Conservation (phyloP, 2,888 invertebrate species). For the Phalangium opilio region DNA sequence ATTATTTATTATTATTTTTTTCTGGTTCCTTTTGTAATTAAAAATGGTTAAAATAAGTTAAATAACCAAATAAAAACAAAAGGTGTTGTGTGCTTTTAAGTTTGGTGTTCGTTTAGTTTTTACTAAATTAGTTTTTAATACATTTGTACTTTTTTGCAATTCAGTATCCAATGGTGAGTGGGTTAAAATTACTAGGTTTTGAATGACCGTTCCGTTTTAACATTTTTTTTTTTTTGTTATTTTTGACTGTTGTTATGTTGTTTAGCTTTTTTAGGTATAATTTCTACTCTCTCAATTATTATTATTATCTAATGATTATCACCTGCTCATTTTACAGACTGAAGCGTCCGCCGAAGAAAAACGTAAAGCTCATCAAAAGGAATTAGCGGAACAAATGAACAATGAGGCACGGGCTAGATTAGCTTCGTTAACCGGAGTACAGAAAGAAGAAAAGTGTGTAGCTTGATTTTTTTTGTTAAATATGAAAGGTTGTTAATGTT, state of each 20-base stretch:
- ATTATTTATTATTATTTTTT: no score
- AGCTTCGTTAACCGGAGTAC: slow-evolving; percentile 50
- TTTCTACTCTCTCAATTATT: background rate
- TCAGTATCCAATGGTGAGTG: no score
- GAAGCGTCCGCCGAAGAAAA: slow-evolving; percentile 96
- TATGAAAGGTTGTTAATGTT: background rate
- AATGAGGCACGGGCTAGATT: slow-evolving; percentile 82
- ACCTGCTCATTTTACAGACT: slow-evolving; percentile 37
- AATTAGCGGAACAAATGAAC: slow-evolving; percentile 75
- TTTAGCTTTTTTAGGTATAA: background rate
- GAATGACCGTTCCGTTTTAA: background rate
- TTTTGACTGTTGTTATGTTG: slow-evolving; percentile 1
- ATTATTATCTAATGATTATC: background rate
- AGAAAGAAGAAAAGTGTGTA: slow-evolving; percentile 46
- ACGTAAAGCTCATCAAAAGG: slow-evolving; percentile 88
- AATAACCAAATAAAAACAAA: no score
- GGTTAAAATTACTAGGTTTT: background rate
- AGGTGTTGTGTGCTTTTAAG: no score
- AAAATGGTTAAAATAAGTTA: no score
- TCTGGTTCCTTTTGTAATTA: no score
- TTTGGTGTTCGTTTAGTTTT: no score
- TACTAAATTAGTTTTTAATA: no score
- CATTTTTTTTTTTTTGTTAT: background rate
- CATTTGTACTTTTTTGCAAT: no score
- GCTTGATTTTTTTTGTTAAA: background rate